Conservation (phyloP, 2,113 vertebrate genomes). For the Halichoeres trimaculatus region DNA sequence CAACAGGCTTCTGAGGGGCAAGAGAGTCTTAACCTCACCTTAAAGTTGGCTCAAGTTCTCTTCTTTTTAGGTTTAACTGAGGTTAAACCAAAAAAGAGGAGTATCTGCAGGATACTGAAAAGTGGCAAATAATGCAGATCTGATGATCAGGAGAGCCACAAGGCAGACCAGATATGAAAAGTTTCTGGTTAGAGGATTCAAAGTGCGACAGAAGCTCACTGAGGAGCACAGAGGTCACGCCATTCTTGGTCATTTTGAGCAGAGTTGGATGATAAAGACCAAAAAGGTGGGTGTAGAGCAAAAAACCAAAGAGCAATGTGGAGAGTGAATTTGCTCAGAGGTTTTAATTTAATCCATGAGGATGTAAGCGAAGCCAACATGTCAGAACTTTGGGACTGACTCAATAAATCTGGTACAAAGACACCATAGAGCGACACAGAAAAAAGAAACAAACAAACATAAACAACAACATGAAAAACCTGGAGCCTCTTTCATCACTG, state of each 20-base stretch:
- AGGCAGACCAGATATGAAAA: not conserved
- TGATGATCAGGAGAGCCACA: no score
- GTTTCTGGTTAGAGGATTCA: slow-evolving; percentile 14
- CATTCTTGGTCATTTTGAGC: slow-evolving; percentile 34
- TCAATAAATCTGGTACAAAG: slow-evolving; percentile 45
- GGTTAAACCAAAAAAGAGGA: no score
- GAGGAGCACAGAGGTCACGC: slow-evolving; percentile 28
- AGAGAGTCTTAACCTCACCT: no score
- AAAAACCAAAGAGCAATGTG: not conserved
- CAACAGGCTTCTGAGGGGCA: no score
- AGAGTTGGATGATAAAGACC: not conserved
- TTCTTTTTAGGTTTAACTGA: no score
- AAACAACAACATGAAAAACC: slow-evolving; percentile 45
- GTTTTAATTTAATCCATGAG: slow-evolving; percentile 22
- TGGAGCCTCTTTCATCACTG: slow-evolving; percentile 25
- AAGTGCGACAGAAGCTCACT: slow-evolving; percentile 15
- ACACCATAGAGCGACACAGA: slow-evolving; percentile 11
- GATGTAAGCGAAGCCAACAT: slow-evolving; percentile 14
- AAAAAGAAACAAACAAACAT: no score
- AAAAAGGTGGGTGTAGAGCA: slow-evolving; percentile 1
- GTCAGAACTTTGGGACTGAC: slow-evolving; percentile 35
- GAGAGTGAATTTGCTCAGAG: not conserved
- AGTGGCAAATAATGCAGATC: not conserved
- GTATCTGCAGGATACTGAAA: no score
- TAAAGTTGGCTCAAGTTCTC: no score